Evolutionary conservation across 2,113 vertebrate species (phyloP).

Genomic region (Limnothrissa miodon): DNA sequence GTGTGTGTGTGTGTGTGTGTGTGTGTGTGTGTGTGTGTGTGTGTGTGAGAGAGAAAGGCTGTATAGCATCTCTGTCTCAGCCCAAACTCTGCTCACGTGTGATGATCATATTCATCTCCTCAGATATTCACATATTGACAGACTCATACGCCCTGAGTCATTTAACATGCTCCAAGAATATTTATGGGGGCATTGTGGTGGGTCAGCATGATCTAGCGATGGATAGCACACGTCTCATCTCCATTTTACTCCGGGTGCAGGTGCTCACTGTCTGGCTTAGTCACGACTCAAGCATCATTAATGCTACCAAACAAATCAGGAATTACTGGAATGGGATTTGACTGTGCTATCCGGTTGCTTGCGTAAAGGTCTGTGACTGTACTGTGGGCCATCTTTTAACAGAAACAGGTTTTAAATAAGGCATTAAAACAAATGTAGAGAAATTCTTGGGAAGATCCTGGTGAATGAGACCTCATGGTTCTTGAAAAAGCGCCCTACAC

Average conservation of each 20-base stretch:
- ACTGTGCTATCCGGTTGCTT: background rate
- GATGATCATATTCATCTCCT: background rate
- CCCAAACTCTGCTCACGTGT: background rate
- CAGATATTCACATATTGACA: background rate
- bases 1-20: conserved; percentile 8
- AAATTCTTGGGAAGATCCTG: too few relatives aligned
- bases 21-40: conserved; percentile 3
- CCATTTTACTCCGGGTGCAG: background rate
- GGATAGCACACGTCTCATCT: background rate
- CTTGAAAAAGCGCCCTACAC: too few relatives aligned
- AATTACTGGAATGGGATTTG: background rate
- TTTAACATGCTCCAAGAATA: background rate
- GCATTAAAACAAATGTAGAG: background rate
- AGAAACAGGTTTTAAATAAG: background rate
- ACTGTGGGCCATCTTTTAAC: background rate
- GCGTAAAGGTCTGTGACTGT: too few relatives aligned
- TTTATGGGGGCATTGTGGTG: background rate
- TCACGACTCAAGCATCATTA: background rate
- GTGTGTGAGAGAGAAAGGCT: background rate
- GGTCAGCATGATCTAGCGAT: background rate
- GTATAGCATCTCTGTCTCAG: background rate
- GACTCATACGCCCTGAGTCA: conserved; percentile 1
- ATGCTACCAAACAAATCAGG: background rate
- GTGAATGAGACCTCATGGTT: too few relatives aligned
- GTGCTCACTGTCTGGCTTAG: background rate